A percentile compares a stretch with the other conserved stretches of the same genome.
phyloP scores from a whole-genome alignment of 2,888 invertebrate species.

The Arctia plantaginis region DNA sequence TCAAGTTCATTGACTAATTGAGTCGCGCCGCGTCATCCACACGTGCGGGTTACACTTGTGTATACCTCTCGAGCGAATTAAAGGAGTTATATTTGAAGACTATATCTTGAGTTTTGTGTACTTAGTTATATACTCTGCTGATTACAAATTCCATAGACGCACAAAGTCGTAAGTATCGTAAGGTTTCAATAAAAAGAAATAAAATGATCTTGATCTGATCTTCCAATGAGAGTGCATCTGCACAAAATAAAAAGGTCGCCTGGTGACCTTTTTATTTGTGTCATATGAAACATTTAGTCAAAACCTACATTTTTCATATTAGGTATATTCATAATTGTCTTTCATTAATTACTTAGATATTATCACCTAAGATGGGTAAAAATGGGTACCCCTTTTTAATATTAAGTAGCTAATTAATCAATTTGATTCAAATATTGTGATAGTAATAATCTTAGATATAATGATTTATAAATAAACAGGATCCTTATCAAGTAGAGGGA shows the following conservation, averaged over 20 bases:
- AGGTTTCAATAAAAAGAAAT: no score
- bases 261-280: no score
- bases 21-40: background rate
- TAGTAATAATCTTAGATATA: background rate
- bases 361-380: background rate
- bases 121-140: background rate
- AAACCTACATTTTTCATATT: no score
- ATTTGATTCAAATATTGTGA: background rate
- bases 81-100: background rate
- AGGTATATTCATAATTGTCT: background rate
- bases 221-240: no score
- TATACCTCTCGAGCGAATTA: background rate
- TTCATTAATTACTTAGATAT: background rate
- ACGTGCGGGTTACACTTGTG: background rate
- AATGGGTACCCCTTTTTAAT: background rate
- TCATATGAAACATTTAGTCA: no score
- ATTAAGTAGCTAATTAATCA: no score
- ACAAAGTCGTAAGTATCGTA: background rate
- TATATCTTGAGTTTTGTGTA: background rate
- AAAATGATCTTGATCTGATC: no score
- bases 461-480: background rate
- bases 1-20: background rate
- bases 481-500: background rate
- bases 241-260: no score
- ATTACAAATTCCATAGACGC: background rate